Evolutionary conservation across 2,113 vertebrate species (phyloP), one percentile per base, ranked within the genome.

Genomic region (Peucedramus taeniatus): DNA sequence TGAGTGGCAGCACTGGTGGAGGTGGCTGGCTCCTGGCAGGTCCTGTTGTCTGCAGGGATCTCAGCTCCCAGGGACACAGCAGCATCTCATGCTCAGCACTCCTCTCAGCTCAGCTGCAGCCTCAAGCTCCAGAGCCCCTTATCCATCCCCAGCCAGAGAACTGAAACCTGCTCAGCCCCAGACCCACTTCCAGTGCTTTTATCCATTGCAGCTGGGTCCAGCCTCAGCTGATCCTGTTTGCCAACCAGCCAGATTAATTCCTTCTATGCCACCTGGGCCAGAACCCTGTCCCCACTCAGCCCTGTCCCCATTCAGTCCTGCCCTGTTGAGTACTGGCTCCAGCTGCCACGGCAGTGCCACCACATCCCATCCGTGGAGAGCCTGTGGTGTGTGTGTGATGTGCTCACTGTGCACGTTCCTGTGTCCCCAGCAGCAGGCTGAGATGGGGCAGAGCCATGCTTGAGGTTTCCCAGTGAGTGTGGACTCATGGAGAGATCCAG

Each of bases 281-380:
- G 53, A 66, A 3, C 17, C 15, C n/a, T 1, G 1, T 11, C 8
- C 47, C 17, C 4, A 1, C 31, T 13, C 28, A 30, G 28, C 6
- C n/a, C 51, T 3, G 0, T 13, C 16, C 33, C 23, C 0, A 0
- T 21, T 30, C 23, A 39, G 35, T 9, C 53, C 28, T 3, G 11
- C 47, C 0, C n/a, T n/a, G n/a, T n/a, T n/a, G n/a, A n/a, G 1
- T 5, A 20, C 4, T 2, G 31, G 24, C 18, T 33, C 7, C 1
- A 24, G 35, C 44, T 53, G 57, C 37, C 31, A 1, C 0, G 0
- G 3, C 8, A 1, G 17, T 42, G 45, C 53, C 21, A 33, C 27
- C 23, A 2, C 24, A 33, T 26, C 17, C 37, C 8, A 8, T 10
- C 37, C 3, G 0, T 0, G 15, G 37, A 10, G 40, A 68, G 26